Percentiles rank a stretch among this genome's conserved stretches.
Conservation (phyloP, 2,797 vertebrate species). For the Odontamblyopus lacepedii region DNA sequence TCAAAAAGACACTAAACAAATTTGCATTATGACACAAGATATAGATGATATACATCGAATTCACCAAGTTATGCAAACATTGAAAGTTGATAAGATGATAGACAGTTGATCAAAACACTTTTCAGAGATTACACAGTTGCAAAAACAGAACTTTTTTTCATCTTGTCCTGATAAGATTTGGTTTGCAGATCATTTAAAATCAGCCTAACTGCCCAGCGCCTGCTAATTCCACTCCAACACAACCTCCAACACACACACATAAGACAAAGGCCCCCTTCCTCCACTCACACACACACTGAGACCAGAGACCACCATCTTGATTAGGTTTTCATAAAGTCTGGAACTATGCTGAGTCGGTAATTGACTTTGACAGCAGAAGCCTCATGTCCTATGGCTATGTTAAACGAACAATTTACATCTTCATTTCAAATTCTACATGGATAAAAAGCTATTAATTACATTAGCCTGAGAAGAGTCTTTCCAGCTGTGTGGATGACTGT, state of each 20-base stretch:
- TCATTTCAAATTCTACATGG: conserved; percentile 85
- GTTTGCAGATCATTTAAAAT: conserved; percentile 59
- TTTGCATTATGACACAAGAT: not conserved
- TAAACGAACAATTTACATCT: conserved; percentile 85
- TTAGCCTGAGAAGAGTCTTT: conserved; percentile 77
- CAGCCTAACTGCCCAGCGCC: conserved; percentile 42
- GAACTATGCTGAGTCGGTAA: conserved; percentile 78
- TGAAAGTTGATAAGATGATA: not conserved
- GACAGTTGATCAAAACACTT: conserved; percentile 12
- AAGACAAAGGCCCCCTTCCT: conserved; percentile 7
- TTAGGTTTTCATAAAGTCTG: conserved; percentile 81
- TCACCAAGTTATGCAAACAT: conserved; percentile 8
- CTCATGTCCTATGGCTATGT: conserved; percentile 84
- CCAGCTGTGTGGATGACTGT: conserved; percentile 62
- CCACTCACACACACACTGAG: conserved; percentile 36
- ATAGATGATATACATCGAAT: not conserved
- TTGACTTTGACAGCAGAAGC: conserved; percentile 83
- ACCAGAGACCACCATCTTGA: conserved; percentile 71
- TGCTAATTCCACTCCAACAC: conserved; percentile 10
- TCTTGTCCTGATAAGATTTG: conserved; percentile 54
- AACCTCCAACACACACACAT: conserved; percentile 1
- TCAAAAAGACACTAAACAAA: not conserved
- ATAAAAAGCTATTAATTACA: conserved; percentile 85
- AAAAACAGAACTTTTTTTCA: conserved; percentile 39
- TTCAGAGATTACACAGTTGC: conserved; percentile 34